These are phyloP conservation scores for Druon quercuslanigerum DNA, from an alignment of 1,140 invertebrate species.

Conservation along the genomic window DNA sequence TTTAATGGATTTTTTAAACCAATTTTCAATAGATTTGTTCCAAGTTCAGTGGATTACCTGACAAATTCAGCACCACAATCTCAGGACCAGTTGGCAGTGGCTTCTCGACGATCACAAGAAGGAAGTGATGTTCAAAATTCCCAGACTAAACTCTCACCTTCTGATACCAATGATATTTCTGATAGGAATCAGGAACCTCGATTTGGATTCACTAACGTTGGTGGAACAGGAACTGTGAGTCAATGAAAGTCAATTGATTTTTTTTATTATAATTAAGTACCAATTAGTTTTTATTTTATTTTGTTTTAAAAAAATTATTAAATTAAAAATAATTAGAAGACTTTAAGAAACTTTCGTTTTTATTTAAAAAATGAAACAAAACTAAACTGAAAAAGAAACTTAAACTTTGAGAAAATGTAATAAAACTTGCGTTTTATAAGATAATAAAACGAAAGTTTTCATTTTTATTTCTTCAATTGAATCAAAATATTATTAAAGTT, in stretches of 20 bases:
- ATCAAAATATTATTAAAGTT: not conserved
- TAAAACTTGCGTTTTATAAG: too few species aligned
- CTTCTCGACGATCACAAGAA: slow-evolving; percentile 51
- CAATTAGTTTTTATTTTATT: too few species aligned
- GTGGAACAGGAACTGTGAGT: slow-evolving; percentile 59
- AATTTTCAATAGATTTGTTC: slow-evolving; percentile 63
- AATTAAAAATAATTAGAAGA: too few species aligned
- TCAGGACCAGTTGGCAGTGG: slow-evolving; percentile 67
- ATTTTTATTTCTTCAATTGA: too few species aligned
- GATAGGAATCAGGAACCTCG: slow-evolving; percentile 69
- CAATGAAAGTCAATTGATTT: not conserved
- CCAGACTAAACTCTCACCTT: slow-evolving; percentile 45
- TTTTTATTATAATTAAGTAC: too few species aligned
- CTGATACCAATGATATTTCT: slow-evolving; percentile 53
- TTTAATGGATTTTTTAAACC: slow-evolving; percentile 6
- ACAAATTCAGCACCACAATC: slow-evolving; percentile 59
- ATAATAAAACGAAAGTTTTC: too few species aligned
- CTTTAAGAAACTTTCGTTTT: too few species aligned
- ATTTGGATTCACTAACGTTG: slow-evolving; percentile 70
- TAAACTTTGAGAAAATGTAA: too few species aligned
- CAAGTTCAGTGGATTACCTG: slow-evolving; percentile 67
- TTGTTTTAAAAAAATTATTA: too few species aligned
- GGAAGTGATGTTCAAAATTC: slow-evolving; percentile 35
- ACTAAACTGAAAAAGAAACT: too few species aligned
- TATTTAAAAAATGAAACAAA: too few species aligned